phyloP scores from a whole-genome alignment of 1,140 invertebrate species.

The Luehdorfia chinensis region DNA sequence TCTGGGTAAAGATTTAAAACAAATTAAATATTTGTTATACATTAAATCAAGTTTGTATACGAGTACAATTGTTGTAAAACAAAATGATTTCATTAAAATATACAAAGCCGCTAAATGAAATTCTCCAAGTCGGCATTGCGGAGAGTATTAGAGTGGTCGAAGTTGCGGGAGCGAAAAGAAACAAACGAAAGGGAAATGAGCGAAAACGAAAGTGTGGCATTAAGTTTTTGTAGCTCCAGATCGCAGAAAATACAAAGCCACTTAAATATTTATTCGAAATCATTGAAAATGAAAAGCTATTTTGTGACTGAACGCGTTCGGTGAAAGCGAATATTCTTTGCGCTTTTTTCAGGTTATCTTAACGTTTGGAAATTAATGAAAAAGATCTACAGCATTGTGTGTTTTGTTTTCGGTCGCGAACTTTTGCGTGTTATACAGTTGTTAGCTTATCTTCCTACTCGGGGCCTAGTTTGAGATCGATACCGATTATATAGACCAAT shows the following conservation, averaged over 20 bases:
- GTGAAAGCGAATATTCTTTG: conserved; percentile 5
- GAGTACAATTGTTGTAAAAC: not conserved
- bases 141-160: not conserved
- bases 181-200: not conserved
- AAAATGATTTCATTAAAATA: not conserved
- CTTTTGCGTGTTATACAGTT: too few relatives aligned
- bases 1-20: too few relatives aligned
- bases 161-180: not conserved
- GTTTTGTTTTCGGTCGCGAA: too few relatives aligned
- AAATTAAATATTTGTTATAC: too few relatives aligned
- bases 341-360: conserved; percentile 1
- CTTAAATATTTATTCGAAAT: conserved; percentile 12
- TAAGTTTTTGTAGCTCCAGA: conserved; percentile 3
- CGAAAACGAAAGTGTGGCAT: not conserved
- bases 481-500: too few relatives aligned
- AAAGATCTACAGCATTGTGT: too few relatives aligned
- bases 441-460: too few relatives aligned
- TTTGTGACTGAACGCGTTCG: not conserved
- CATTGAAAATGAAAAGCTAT: conserved; percentile 5
- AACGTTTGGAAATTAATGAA: not conserved
- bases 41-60: too few relatives aligned
- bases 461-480: too few relatives aligned
- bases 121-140: not conserved
- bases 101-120: not conserved
- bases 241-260: not conserved